Base-by-base conservation (phyloP, 2,888 invertebrate species). In the Zaprionus lineosus region DNA sequence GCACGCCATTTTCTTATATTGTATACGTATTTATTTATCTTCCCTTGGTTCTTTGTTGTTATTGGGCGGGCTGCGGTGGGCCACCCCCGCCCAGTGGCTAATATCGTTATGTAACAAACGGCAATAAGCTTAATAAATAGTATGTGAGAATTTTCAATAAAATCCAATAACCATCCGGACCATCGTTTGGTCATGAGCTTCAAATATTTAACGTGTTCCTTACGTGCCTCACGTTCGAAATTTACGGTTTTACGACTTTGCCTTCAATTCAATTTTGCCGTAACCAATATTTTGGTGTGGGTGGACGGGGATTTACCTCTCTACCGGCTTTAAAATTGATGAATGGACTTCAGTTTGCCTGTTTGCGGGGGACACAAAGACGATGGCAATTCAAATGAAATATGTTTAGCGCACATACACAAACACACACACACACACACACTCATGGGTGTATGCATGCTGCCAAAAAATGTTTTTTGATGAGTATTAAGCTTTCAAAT, bases 291-390 rank as follows among this genome's bases (percentile, higher is more conserved):
- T 21, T 24, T 24, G 11, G n/a, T n/a, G n/a, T n/a, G n/a, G n/a
- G n/a, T 24, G 24, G 24, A 2, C 8, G 24, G 24, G 24, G 8
- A 24, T 24, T 24, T 24, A 2, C 24, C n/a, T 37, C 9, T 40
- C 34, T 65, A 47, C 8, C 51, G 74, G 68, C 81, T 73, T 81
- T 69, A 62, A 69, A 81, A 84, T 84, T 76, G 77, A 76, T 81
- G 65, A 76, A 84, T 84, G 82, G 61, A 14, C 39, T 43, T 39
- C 11, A 8, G 18, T 5, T 19, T 37, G 29, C n/a, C n/a, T n/a
- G n/a, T n/a, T n/a, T n/a, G n/a, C n/a, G n/a, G n/a, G n/a, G n/a
- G n/a, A n/a, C n/a, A n/a, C n/a, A n/a, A n/a, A n/a, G n/a, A n/a
- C n/a, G 33, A 8, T 8, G 48, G 14, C 19, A 37, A 14, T 26